Evolutionary conservation across 2,888 invertebrate species (phyloP), one percentile per base, ranked within the genome.

Genomic region (Vannuccia rotundouncinata): DNA sequence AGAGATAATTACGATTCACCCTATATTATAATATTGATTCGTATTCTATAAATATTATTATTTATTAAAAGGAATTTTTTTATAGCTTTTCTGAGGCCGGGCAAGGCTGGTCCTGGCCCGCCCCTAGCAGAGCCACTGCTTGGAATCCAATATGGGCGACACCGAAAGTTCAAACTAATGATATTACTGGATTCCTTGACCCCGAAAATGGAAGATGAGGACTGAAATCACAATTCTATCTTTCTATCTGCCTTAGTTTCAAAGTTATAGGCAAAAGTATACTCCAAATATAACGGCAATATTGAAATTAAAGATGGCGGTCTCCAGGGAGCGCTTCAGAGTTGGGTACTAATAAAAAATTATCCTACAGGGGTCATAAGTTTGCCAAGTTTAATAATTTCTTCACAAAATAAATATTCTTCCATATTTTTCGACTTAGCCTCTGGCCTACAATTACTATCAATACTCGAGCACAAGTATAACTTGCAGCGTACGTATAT

Each of bases 151-250:
- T 66, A 66, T 66, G 25, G 66, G n/a, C 66, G 66, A 66, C 66
- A 5, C 22, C 66, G 66, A 22, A 66, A 66, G 66, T 66, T 66
- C 5, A 66, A 66, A 66, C 66, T 66, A 66, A 66, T 66, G 22
- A 66, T 66, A 22, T 66, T 66, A 66, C 66, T 66, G 66, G 66
- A 66, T 66, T 66, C 66, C 66, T 66, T 66, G 66, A 66, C 66
- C 66, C 66, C 66, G 22, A 66, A 66, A 66, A 66, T 5, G 66
- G n/a, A n/a, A n/a, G n/a, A n/a, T n/a, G n/a, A n/a, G n/a, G n/a
- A n/a, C n/a, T n/a, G n/a, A n/a, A n/a, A n/a, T n/a, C n/a, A n/a
- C n/a, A n/a, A n/a, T n/a, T n/a, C n/a, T n/a, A n/a, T n/a, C n/a
- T 66, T 66, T 45, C 25, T 66, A 66, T 66, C 66, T 66, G 66